phyloP scores from a whole-genome alignment of 2,113 vertebrate genomes.

The Agelaius tricolor region DNA sequence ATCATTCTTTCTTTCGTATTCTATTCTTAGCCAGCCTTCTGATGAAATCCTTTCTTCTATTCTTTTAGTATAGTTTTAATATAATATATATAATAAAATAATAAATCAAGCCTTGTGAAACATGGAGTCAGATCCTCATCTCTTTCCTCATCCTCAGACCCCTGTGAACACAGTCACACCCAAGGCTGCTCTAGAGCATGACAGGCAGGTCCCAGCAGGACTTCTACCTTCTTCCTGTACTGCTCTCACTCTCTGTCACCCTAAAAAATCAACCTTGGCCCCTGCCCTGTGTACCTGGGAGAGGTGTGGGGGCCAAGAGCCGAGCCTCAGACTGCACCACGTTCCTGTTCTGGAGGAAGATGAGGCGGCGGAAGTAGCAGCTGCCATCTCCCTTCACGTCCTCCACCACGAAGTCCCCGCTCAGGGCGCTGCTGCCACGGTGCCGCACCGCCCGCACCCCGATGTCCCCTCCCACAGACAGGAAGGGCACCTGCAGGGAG shows the following conservation, averaged over 20 bases:
- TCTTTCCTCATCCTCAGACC: too few relatives aligned
- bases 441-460: slow-evolving; percentile 86
- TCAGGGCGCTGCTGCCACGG: slow-evolving; percentile 81
- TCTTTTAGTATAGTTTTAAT: too few relatives aligned
- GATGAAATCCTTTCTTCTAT: too few relatives aligned
- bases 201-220: background rate
- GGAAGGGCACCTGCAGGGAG: slow-evolving; percentile 86
- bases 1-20: too few relatives aligned
- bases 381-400: slow-evolving; percentile 88
- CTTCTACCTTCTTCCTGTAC: background rate
- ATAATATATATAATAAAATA: too few relatives aligned
- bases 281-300: slow-evolving; percentile 36
- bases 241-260: background rate
- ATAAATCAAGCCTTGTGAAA: too few relatives aligned
- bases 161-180: too few relatives aligned
- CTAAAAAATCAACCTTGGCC: background rate
- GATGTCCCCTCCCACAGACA: slow-evolving; percentile 92
- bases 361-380: slow-evolving; percentile 85
- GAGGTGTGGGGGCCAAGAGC: slow-evolving; percentile 58
- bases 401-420: slow-evolving; percentile 90
- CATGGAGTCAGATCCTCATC: too few relatives aligned
- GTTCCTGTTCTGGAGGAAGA: slow-evolving; percentile 88
- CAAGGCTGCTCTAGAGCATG: background rate
- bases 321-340: slow-evolving; percentile 94
- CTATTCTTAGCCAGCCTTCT: too few relatives aligned